These are phyloP conservation scores for Amphipoea lucens DNA, from an alignment of 2,888 invertebrate species.

Conservation along the genomic window DNA sequence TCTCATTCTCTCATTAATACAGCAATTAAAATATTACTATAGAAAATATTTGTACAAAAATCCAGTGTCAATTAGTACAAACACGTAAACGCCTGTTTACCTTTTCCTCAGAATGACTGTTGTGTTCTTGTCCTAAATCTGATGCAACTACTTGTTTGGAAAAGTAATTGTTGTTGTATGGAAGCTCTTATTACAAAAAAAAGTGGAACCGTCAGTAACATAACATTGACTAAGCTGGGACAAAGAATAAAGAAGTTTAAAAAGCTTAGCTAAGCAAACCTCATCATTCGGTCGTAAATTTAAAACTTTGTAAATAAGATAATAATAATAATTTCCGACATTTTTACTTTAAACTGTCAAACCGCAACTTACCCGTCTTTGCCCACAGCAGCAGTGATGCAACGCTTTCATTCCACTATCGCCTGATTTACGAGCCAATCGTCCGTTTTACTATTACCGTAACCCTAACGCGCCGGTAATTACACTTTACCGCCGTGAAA, in stretches of 20 bases:
- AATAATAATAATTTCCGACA: not conserved
- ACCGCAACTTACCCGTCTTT: not conserved
- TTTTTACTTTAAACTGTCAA: not conserved
- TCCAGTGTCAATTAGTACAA: not conserved
- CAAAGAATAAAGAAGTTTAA: not conserved
- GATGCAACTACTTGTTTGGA: not conserved
- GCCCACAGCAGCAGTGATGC: not conserved
- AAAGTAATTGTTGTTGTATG: not conserved
- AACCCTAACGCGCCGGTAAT: conserved; percentile 38
- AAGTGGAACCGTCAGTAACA: not conserved
- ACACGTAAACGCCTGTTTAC: not conserved
- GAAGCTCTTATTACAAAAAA: not conserved
- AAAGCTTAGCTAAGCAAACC: not conserved
- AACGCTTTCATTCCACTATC: conserved; percentile 38
- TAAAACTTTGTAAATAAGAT: not conserved
- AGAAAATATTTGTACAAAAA: not conserved
- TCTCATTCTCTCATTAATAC: not conserved
- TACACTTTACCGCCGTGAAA: conserved; percentile 50
- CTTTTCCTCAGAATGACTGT: not conserved
- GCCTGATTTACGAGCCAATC: conserved; percentile 63
- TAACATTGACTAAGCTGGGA: not conserved
- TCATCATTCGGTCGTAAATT: not conserved
- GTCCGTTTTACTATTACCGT: conserved; percentile 43
- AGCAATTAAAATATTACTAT: not conserved
- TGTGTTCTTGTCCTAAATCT: not conserved